Evolutionary conservation across 2,797 vertebrate species (phyloP), one percentile per base, ranked within the genome.

Genomic region (Sphenodon punctatus): DNA sequence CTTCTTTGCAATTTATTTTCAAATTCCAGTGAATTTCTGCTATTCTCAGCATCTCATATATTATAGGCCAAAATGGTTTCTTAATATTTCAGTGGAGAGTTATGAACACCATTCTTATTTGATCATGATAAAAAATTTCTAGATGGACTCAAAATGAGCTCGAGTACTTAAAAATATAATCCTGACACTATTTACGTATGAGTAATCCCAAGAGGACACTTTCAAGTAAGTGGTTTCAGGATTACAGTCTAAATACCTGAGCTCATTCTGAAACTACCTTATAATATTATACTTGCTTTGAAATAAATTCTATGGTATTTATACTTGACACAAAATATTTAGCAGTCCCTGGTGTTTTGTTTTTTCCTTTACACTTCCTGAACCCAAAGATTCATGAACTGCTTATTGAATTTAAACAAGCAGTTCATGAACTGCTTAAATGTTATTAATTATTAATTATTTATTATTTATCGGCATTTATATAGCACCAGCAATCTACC

Each of bases 401-500:
- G 45, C 58, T 91, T 90, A 89, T 56, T 94, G 92, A 93, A 92
- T 94, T 93, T 92, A 90, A 91, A 75, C 69, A 80, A 87, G 82
- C 55, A 85, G 78, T 92, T 93, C 90, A 91, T 92, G 85, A 95
- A 93, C 93, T 87, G 90, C 80, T 94, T 82, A 93, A 86, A 67
- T 91, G 43, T n/a, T n/a, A n/a, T n/a, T n/a, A n/a, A n/a, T n/a
- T n/a, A n/a, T n/a, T n/a, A n/a, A n/a, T n/a, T n/a, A n/a, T n/a
- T n/a, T n/a, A n/a, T n/a, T n/a, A n/a, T n/a, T n/a, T n/a, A n/a
- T n/a, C n/a, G n/a, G n/a, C n/a, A n/a, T n/a, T n/a, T n/a, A n/a
- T n/a, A n/a, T n/a, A n/a, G n/a, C n/a, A n/a, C n/a, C n/a, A n/a
- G n/a, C n/a, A n/a, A n/a, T n/a, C n/a, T n/a, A n/a, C n/a, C n/a